Base-by-base conservation (phyloP, 2,888 invertebrate genomes). In the Alentia gelatinosa region DNA sequence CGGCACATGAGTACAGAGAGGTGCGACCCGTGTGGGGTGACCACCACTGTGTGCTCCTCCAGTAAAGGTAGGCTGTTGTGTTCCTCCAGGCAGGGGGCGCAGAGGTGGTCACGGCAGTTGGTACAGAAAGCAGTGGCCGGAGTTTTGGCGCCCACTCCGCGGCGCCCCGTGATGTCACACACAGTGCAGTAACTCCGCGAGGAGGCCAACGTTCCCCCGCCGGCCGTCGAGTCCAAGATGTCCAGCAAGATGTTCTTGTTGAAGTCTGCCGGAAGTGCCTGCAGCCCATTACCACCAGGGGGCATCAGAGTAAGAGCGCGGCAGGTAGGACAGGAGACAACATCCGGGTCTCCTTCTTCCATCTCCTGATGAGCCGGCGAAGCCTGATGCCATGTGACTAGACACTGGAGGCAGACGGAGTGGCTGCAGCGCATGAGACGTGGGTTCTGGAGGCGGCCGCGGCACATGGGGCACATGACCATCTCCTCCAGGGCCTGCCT, bases 1-100 rank as follows among this genome's bases (percentile, higher is more conserved):
- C 47, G 86, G 86, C 86, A 86, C 86, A 86, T 86, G 3, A 86
- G 47, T n/a, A 86, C 86, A 42, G 86, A 86, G 33, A 86, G 86
- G 47, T 86, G 86, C 12, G 86, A 86, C 1, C 86, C 86, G 30
- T 86, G 86, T 12, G 86, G 86, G 0, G 86, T 86, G 30, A 86
- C 86, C 47, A 47, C 47, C 42, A 86, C 50, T 19, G 86, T 86
- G 30, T 86, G 86, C n/a, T 42, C 86, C 42, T n/a, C 86, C 26
- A 86, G 86, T 42, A 86, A 23, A 30, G 47, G 86, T 30, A 47
- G 9, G 19, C 19, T 23, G 42, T 86, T 86, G 47, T 86, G 86
- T 19, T 86, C 86, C 42, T 86, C 86, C 86, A 86, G 86, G 86
- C 86, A 86, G 15, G 86, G 86, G 12, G 86, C 40, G 30, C 86